Evolutionary conservation across 2,113 vertebrate species (phyloP).

Genomic region (Eudyptes chrysolophus): DNA sequence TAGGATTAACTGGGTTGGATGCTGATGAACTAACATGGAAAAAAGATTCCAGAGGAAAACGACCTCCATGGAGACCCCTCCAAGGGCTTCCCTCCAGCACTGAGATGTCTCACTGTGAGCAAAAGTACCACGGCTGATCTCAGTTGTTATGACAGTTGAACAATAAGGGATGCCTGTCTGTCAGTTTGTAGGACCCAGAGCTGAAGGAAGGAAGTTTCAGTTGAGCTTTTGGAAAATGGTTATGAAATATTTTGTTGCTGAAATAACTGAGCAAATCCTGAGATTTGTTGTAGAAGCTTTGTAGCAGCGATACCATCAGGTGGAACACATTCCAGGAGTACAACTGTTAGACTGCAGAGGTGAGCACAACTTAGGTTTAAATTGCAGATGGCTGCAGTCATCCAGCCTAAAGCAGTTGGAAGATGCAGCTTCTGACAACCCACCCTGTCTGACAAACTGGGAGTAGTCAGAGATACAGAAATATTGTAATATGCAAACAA

Average conservation of each 20-base stretch:
- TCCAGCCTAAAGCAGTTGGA: not conserved
- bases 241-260: not conserved
- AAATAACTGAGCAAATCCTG: not conserved
- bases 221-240: not conserved
- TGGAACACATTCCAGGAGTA: accelerated
- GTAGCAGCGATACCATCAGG: not conserved
- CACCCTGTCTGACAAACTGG: not conserved
- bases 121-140: not conserved
- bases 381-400: not conserved
- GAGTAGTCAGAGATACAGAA: slow-evolving; percentile 13
- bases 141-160: not conserved
- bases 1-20: slow-evolving; percentile 18
- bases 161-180: not conserved
- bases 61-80: not conserved
- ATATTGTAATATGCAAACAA: not conserved
- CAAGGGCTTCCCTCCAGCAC: not conserved
- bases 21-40: not conserved
- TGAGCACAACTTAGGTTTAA: not conserved
- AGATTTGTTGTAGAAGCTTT: not conserved
- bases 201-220: slow-evolving; percentile 9
- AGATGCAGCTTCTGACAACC: not conserved
- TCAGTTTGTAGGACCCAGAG: not conserved
- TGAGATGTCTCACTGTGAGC: not conserved
- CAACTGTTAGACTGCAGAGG: not conserved
- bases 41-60: slow-evolving; percentile 20